Evolutionary conservation across 2,113 vertebrate genomes (phyloP).

Genomic region (Alexandromys fortis): DNA sequence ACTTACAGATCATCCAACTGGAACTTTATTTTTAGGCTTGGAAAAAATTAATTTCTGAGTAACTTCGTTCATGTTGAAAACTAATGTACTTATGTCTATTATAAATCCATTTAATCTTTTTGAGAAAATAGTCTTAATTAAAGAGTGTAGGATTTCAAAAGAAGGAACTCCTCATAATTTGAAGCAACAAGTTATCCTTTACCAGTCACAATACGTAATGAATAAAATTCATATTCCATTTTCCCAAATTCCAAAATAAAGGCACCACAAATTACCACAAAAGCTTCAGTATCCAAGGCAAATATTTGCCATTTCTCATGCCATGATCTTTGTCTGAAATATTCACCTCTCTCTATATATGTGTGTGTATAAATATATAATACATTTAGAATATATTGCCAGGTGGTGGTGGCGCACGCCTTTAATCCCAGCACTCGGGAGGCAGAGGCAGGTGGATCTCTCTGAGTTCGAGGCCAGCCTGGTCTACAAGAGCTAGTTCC

Average conservation of each 20-base stretch:
- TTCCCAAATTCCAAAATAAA: background rate
- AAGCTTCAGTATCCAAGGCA: background rate
- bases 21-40: slow-evolving; percentile 50
- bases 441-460: too few species aligned
- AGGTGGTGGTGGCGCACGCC: too few species aligned
- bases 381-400: too few species aligned
- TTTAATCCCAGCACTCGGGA: too few species aligned
- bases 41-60: slow-evolving; percentile 42
- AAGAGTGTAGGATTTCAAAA: background rate
- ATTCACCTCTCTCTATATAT: background rate
- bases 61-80: slow-evolving; percentile 13
- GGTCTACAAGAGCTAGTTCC: too few species aligned
- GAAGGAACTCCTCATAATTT: background rate
- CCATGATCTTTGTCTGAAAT: background rate
- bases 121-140: slow-evolving; percentile 35
- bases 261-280: background rate
- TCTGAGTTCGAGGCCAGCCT: too few species aligned
- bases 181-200: slow-evolving; percentile 3
- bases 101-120: slow-evolving; percentile 4
- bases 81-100: background rate
- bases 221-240: background rate
- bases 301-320: background rate
- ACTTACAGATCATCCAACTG: slow-evolving; percentile 27
- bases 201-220: background rate
- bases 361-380: background rate